Evolutionary conservation across 2,113 vertebrate species (phyloP).

Genomic region (Eidolon helvum): DNA sequence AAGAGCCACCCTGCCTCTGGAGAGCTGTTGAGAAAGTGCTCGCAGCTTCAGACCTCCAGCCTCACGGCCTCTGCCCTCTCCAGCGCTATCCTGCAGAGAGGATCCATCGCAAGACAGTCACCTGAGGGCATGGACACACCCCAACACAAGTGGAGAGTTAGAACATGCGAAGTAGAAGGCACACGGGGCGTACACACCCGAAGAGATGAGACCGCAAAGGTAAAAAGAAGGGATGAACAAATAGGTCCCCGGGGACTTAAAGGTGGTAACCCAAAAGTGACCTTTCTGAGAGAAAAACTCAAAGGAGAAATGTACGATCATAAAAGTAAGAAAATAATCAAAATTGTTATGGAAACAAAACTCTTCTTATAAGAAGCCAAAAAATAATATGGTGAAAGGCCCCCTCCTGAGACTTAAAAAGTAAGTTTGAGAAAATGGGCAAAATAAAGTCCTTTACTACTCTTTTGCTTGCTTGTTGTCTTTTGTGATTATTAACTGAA

Average conservation of each 20-base stretch:
- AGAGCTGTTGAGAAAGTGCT: not conserved
- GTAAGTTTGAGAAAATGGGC: not conserved
- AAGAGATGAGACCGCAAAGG: rapidly evolving
- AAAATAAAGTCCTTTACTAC: not conserved
- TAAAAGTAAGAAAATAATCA: not conserved
- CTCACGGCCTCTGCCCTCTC: rapidly evolving
- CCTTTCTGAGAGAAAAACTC: not conserved
- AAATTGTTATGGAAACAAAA: not conserved
- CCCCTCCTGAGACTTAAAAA: not conserved
- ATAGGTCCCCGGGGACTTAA: not conserved
- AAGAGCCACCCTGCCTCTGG: rapidly evolving
- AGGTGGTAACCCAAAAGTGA: not conserved
- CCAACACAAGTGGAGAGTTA: not conserved
- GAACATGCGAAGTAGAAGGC: not conserved
- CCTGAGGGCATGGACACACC: no score
- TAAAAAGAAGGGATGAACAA: not conserved
- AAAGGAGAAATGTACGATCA: not conserved
- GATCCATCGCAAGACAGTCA: no score
- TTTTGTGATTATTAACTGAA: not conserved
- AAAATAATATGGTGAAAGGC: not conserved
- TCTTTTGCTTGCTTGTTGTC: not conserved
- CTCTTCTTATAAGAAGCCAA: not conserved
- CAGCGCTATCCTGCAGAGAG: not conserved
- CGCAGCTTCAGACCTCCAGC: not conserved
- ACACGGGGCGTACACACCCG: rapidly evolving